phyloP scores from a whole-genome alignment of 1,140 invertebrate species.

The Dysdera silvatica region DNA sequence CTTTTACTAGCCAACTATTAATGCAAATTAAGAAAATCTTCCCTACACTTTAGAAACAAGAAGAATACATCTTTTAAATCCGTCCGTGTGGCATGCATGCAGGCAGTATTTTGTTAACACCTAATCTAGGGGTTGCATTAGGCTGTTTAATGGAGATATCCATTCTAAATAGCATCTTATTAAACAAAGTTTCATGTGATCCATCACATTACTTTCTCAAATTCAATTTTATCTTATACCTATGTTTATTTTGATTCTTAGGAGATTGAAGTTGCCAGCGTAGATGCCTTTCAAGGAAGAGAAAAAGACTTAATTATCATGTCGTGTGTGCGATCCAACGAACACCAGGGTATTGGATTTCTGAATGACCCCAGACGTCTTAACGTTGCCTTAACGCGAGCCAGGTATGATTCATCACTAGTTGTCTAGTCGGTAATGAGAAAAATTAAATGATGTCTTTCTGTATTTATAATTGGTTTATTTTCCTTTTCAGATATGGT shows the following conservation, averaged over 20 bases:
- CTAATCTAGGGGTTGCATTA: too few relatives aligned
- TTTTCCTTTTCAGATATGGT: slow-evolving; percentile 56
- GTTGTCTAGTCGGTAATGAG: not conserved
- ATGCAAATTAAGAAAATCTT: too few relatives aligned
- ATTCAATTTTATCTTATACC: not conserved
- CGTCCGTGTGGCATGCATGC: too few relatives aligned
- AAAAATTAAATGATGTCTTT: not conserved
- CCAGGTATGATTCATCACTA: slow-evolving; percentile 52
- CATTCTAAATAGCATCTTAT: not conserved
- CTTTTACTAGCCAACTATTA: too few relatives aligned
- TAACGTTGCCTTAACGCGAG: slow-evolving; percentile 95
- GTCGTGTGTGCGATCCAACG: slow-evolving; percentile 80
- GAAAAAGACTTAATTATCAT: slow-evolving; percentile 98
- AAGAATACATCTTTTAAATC: too few relatives aligned
- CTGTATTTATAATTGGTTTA: too few relatives aligned
- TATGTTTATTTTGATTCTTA: slow-evolving; percentile 29
- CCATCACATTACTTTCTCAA: not conserved
- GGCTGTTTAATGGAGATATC: too few relatives aligned
- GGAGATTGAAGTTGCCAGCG: slow-evolving; percentile 98
- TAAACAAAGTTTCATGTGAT: not conserved
- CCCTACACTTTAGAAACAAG: too few relatives aligned
- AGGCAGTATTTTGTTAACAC: too few relatives aligned
- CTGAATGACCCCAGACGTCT: slow-evolving; percentile 93
- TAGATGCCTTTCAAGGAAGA: slow-evolving; percentile 90
- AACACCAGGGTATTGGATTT: slow-evolving; percentile 86